Evolutionary conservation across 2,113 vertebrate species (phyloP).

Genomic region (Antechinus stuartii): DNA sequence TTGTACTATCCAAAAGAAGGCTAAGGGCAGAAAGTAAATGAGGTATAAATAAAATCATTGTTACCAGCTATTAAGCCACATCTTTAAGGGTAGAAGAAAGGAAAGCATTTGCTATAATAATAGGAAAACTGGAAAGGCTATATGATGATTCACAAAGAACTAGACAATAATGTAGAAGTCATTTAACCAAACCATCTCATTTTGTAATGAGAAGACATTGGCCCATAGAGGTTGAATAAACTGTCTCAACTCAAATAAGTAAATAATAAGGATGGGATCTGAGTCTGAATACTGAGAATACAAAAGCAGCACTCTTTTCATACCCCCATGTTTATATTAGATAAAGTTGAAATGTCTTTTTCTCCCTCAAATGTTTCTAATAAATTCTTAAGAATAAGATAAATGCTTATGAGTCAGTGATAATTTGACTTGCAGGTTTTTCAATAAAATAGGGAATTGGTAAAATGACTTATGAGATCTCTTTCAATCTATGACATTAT

Average conservation of each 20-base stretch:
- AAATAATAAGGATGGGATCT: not conserved
- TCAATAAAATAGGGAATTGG: not conserved
- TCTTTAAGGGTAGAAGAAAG: not conserved
- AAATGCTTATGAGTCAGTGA: not conserved
- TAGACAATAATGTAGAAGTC: not conserved
- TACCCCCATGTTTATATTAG: not conserved
- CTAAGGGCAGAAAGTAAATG: not conserved
- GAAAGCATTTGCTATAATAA: not conserved
- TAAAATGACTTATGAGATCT: not conserved
- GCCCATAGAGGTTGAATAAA: not conserved
- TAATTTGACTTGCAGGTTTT: not conserved
- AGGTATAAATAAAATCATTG: not conserved
- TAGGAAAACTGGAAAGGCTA: not conserved
- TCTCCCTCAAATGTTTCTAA: not conserved
- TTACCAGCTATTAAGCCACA: not conserved
- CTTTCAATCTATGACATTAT: not conserved
- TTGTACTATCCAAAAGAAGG: not conserved
- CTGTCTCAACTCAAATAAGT: not conserved
- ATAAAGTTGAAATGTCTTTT: not conserved
- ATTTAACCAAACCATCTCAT: not conserved
- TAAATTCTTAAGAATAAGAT: not conserved
- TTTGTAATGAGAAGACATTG: not conserved
- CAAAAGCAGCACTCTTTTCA: not conserved
- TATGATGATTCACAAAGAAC: not conserved
- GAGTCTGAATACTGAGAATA: not conserved